Conservation (phyloP, 2,888 invertebrate species). For the Augochlorella aurata region DNA sequence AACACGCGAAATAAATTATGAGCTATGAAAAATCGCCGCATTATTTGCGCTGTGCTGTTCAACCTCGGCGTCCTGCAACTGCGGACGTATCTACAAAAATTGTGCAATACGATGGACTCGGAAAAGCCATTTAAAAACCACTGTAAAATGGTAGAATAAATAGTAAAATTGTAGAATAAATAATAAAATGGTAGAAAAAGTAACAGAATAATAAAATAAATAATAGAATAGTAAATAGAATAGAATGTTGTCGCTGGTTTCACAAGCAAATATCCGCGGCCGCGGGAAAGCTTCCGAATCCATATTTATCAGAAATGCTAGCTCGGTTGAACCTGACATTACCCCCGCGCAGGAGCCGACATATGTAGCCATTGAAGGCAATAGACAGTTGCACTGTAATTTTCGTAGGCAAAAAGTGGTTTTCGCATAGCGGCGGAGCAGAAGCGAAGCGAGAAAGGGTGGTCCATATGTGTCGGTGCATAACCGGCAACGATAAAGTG, state of each 20-base stretch:
- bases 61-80: neutral
- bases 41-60: neutral
- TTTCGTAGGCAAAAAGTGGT: neutral
- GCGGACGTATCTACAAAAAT: neutral
- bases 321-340: neutral
- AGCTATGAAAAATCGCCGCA: neutral
- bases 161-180: too few species aligned
- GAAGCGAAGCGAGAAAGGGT: neutral
- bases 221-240: too few species aligned
- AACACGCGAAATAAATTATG: neutral
- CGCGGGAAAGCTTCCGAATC: neutral
- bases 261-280: neutral
- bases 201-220: too few species aligned
- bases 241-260: neutral
- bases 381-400: neutral
- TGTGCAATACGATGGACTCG: neutral
- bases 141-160: too few species aligned
- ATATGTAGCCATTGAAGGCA: neutral
- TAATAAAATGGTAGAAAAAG: too few species aligned
- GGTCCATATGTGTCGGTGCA: constrained; percentile 40
- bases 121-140: too few species aligned
- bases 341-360: too few species aligned
- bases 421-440: neutral
- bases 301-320: neutral
- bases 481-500: constrained; percentile 60